Evolutionary conservation across 2,888 invertebrate species (phyloP), one percentile per base, ranked within the genome.

Genomic region (Papilio demoleus): DNA sequence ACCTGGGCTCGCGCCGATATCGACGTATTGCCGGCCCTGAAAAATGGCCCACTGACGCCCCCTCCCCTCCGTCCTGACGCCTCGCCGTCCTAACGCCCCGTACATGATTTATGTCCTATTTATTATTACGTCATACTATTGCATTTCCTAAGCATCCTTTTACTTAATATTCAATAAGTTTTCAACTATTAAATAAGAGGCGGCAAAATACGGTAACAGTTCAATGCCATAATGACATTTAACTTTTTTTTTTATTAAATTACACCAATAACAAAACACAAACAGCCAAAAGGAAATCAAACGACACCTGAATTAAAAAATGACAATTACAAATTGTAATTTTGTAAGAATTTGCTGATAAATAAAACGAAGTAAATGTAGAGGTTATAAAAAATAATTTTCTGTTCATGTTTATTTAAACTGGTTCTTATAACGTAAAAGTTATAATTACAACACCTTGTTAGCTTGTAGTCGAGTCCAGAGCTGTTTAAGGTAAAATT

Each of bases 11-110:
- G 60, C 71, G 24, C 63, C 63, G 50, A 60, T 68, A 74, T 72
- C 70, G 71, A 75, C 71, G 70, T 72, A 72, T 74, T 70, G 75
- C 65, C 65, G 60, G 70, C 68, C 31, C 67, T 70, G 73, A 75
- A 75, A 75, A 75, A 73, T 72, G 68, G 68, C 47, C 42, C 58
- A 27, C 59, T 38, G 50, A 47, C 47, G 47, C 47, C 47, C 47
- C 42, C 27, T n/a, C n/a, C n/a, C n/a, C n/a, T 3, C 31, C 31
- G 31, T 6, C 38, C 14, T 14, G 2, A 38, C 68, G 59, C 38
- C 58, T 42, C 27, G 14, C 36, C 31, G 53, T 61, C 50, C 42
- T 19, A 14, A 17, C 11, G 59, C 45, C 63, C 40, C 40, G 17
- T 19, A 8, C 24, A 12, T 67, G 38, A 66, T 66, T 66, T 66